A percentile compares a stretch with the other conserved stretches of the same genome.
phyloP scores from a whole-genome alignment of 2,888 invertebrate genomes.

The Ischnus inquisitorius region DNA sequence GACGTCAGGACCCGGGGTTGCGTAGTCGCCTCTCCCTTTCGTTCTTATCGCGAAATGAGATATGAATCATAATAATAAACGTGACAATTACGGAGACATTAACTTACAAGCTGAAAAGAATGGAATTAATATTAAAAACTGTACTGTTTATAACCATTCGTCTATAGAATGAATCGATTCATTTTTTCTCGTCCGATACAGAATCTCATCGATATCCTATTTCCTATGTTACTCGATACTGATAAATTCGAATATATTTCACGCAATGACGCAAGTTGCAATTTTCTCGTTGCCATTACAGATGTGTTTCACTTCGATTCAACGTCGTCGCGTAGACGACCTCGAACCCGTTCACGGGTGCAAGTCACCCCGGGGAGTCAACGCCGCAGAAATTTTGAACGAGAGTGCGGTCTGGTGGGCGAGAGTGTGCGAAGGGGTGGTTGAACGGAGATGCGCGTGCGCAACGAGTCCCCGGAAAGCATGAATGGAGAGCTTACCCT shows the following conservation, averaged over 20 bases:
- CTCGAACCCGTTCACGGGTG: slow-evolving; percentile 2
- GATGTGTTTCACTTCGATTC: background rate
- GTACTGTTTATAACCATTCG: background rate
- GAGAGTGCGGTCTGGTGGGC: slow-evolving; percentile 19
- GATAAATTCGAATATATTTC: too few species aligned
- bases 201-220: too few species aligned
- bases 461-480: slow-evolving; percentile 59
- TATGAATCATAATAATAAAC: background rate
- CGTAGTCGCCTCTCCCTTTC: slow-evolving; percentile 40
- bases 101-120: background rate
- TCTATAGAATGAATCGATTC: too few species aligned
- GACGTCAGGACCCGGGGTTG: slow-evolving; percentile 48
- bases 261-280: too few species aligned
- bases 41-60: background rate
- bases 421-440: slow-evolving; percentile 42
- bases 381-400: slow-evolving; percentile 38
- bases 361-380: slow-evolving; percentile 8
- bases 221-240: too few species aligned
- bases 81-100: background rate
- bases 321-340: background rate
- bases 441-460: slow-evolving; percentile 62
- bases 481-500: slow-evolving; percentile 66
- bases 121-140: background rate
- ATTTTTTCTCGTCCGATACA: too few species aligned
- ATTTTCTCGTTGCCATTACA: background rate